Evolutionary conservation across 1,140 invertebrate genomes (phyloP).

Genomic region (Pantala flavescens): DNA sequence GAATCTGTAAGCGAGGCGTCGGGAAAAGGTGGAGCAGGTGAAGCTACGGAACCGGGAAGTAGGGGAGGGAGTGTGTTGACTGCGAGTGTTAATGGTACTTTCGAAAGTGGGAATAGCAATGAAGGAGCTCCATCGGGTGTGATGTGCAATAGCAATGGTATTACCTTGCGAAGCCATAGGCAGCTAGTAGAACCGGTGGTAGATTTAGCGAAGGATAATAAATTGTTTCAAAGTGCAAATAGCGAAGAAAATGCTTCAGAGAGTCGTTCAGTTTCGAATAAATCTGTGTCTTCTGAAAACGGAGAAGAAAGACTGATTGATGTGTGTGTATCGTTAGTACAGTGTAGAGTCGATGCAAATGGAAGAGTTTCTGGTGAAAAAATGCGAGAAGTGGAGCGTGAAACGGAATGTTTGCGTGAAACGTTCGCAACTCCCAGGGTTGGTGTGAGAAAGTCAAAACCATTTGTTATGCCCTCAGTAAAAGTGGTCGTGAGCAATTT

Average conservation of each 20-base stretch:
- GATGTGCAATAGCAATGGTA: conserved; percentile 29
- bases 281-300: background rate
- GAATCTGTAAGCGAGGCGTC: conserved; percentile 32
- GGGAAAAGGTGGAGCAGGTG: background rate
- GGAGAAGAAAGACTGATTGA: background rate
- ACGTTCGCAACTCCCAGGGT: background rate
- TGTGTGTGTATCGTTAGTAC: background rate
- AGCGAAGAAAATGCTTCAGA: conserved; percentile 12
- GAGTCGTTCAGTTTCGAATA: background rate
- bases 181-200: conserved; percentile 36
- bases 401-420: background rate
- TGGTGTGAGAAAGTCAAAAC: conserved; percentile 1
- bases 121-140: background rate
- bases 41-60: background rate
- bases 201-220: conserved; percentile 25
- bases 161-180: conserved; percentile 50
- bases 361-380: background rate
- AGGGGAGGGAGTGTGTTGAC: background rate
- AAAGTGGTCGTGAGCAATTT: conserved; percentile 15
- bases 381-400: background rate
- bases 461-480: background rate
- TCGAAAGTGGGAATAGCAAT: background rate
- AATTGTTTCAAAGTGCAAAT: conserved; percentile 14
- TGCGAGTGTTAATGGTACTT: background rate
- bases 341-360: background rate